Percentiles rank a stretch among this genome's conserved stretches.
These are phyloP conservation scores for Brachionichthys hirsutus DNA, from an alignment of 2,113 vertebrate species.

Conservation along the genomic window DNA sequence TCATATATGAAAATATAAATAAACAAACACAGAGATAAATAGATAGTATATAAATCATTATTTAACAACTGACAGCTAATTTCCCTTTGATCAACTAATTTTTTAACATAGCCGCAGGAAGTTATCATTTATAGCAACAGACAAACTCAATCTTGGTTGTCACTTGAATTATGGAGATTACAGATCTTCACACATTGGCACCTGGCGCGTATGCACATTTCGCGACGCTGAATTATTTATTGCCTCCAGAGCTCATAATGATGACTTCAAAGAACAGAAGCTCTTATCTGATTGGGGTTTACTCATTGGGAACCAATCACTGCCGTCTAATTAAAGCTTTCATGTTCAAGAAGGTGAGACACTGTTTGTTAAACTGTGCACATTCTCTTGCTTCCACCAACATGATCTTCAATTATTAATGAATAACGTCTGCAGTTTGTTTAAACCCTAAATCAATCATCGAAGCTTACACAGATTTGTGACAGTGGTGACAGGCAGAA, in stretches of 20 bases:
- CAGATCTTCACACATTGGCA: neutral
- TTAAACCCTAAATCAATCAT: too few relatives aligned
- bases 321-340: conserved; percentile 3
- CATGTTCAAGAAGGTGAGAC: neutral
- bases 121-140: neutral
- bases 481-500: too few relatives aligned
- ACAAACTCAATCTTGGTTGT: neutral
- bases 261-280: neutral
- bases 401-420: neutral
- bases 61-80: too few relatives aligned
- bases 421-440: too few relatives aligned
- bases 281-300: conserved; percentile 1
- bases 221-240: neutral
- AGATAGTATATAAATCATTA: too few relatives aligned
- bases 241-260: conserved; percentile 7
- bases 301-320: conserved; percentile 2
- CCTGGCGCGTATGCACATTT: neutral
- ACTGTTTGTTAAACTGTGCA: neutral
- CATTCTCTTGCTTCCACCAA: neutral
- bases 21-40: too few relatives aligned
- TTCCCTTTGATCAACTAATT: neutral
- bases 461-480: too few relatives aligned
- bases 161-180: conserved; percentile 7
- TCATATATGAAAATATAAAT: too few relatives aligned
- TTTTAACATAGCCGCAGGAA: neutral